Evolutionary conservation across 1,140 invertebrate genomes (phyloP).

Genomic region (Chrysoperla carnea): DNA sequence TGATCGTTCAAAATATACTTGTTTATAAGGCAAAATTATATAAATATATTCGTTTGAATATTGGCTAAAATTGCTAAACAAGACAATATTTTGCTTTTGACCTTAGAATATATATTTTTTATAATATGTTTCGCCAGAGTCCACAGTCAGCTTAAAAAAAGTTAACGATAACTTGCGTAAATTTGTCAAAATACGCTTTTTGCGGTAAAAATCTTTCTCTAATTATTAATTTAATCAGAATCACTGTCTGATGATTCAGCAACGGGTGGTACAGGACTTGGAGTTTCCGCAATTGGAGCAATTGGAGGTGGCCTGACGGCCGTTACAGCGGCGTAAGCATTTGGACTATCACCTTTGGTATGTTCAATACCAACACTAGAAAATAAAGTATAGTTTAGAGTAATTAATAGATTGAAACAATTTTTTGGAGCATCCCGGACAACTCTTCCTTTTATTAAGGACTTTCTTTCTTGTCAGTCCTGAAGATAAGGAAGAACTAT

Average conservation of each 20-base stretch:
- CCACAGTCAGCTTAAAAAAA: too few species aligned
- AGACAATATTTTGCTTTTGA: too few species aligned
- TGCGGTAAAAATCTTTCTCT: not conserved
- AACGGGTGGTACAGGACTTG: slow-evolving; percentile 14
- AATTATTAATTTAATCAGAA: slow-evolving; percentile 7
- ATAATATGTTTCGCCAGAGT: too few species aligned
- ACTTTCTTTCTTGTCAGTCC: not conserved
- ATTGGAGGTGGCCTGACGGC: slow-evolving; percentile 23
- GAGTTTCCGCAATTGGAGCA: slow-evolving; percentile 24
- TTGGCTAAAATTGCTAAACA: too few species aligned
- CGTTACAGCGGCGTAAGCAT: slow-evolving; percentile 57
- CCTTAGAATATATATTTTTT: too few species aligned
- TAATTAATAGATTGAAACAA: not conserved
- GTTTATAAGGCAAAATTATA: too few species aligned
- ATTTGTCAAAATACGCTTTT: too few species aligned
- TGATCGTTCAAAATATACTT: too few species aligned
- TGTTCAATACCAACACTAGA: slow-evolving; percentile 69
- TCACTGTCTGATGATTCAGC: slow-evolving; percentile 29
- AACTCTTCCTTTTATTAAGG: not conserved
- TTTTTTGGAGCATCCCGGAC: not conserved
- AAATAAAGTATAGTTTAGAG: not conserved
- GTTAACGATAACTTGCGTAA: too few species aligned
- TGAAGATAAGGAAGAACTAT: not conserved
- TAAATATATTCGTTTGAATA: too few species aligned
- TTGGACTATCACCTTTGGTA: slow-evolving; percentile 53